These are phyloP conservation scores for Suillia variegata DNA, from an alignment of 2,888 invertebrate genomes.

Conservation along the genomic window DNA sequence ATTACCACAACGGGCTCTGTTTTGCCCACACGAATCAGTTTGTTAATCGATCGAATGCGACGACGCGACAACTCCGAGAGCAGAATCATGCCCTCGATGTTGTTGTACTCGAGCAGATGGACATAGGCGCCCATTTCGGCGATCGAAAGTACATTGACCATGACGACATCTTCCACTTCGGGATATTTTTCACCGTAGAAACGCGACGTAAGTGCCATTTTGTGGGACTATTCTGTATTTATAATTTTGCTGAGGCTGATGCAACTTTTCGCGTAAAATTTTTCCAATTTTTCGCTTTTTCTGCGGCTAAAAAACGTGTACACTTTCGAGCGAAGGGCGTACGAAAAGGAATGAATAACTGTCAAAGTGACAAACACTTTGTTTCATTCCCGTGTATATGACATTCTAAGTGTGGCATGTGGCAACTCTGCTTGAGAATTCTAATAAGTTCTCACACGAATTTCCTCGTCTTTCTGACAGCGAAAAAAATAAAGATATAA, in stretches of 20 bases:
- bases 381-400: too few relatives aligned
- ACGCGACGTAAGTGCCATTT: slow-evolving; percentile 90
- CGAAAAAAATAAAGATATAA: too few relatives aligned
- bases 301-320: slow-evolving; percentile 49
- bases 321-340: slow-evolving; percentile 31
- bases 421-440: too few relatives aligned
- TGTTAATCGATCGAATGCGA: slow-evolving; percentile 99
- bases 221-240: slow-evolving; percentile 46
- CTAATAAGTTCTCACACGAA: too few relatives aligned
- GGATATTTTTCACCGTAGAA: slow-evolving; percentile 98
- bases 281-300: slow-evolving; percentile 1
- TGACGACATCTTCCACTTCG: slow-evolving; percentile 97
- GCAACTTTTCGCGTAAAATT: slow-evolving; percentile 27
- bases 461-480: too few relatives aligned
- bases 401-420: too few relatives aligned
- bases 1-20: slow-evolving; percentile 99
- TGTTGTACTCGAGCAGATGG: slow-evolving; percentile 95
- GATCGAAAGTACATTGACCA: slow-evolving; percentile 97
- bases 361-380: slow-evolving; percentile 22
- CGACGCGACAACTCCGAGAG: slow-evolving; percentile 96
- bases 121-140: slow-evolving; percentile 99
- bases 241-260: slow-evolving; percentile 24
- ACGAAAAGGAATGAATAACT: slow-evolving; percentile 11
- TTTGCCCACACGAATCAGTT: slow-evolving; percentile 96
- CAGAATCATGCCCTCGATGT: slow-evolving; percentile 99